Evolutionary conservation across 2,113 vertebrate genomes (phyloP), one percentile per base, ranked within the genome.

Genomic region (Cisticola juncidis): DNA sequence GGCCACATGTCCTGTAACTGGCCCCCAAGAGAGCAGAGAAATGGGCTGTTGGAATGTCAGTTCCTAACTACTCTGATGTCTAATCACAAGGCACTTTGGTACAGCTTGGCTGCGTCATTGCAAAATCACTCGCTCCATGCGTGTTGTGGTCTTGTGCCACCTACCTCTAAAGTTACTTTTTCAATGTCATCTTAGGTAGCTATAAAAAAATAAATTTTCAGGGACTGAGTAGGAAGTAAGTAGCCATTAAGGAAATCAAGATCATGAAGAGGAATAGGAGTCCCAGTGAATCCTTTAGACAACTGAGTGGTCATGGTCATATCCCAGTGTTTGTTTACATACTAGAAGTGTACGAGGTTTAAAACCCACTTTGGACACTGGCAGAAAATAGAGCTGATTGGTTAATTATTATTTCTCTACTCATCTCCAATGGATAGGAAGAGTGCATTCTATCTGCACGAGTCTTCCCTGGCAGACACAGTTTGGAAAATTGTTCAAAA

Each of bases 241-340:
- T 99, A 98, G 99, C 98, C 97, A 98, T 99, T 96, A 99, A 99
- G 96, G 99, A 99, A 98, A 98, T 99, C 94, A 95, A 99, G 76
- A 98, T 99, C 97, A 99, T 99, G 99, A 99, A 98, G 98, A 99
- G 98, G 98, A 99, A 99, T 98, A 99, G 99, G 96, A 99, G 99
- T 96, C 98, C 98, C 74, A 99, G 99, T 74, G 35, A 99, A 99
- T 97, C 99, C 99, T 97, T 98, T 99, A 98, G 99, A 99, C 97
- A 99, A 99, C 99, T 99, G 81, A 96, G 98, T 94, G 22, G 25
- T 65, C 16, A 17, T 38, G 22, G 12, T n/a, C 22, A 22, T 51
- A 3, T 6, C 17, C n/a, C 0, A 0, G 8, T 40, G 45, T 69
- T 74, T 12, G 3, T 61, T 92, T 61, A 24, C 6, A 9, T 28